Conservation (phyloP, 2,797 vertebrate genomes). For the Notolepis coatsorum region DNA sequence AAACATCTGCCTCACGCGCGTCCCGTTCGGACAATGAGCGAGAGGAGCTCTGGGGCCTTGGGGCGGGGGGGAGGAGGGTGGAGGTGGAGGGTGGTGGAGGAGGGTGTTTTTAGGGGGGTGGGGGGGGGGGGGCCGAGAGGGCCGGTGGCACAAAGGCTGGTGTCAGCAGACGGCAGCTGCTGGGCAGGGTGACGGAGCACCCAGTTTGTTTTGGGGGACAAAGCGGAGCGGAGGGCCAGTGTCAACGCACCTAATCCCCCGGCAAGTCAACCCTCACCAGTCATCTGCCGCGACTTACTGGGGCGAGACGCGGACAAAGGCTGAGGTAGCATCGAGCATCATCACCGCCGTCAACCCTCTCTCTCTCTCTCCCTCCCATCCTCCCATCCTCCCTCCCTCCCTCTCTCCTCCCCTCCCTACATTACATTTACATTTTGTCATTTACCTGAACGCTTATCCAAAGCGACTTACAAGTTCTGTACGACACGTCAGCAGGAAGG, state of each 20-base stretch:
- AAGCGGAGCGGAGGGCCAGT: constrained; percentile 65
- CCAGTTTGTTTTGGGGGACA: constrained; percentile 74
- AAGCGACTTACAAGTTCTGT: too few relatives aligned
- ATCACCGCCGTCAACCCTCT: constrained; percentile 32
- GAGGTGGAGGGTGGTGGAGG: constrained; percentile 15
- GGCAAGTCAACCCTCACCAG: constrained; percentile 40
- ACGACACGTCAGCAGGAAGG: too few relatives aligned
- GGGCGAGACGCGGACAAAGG: constrained; percentile 52
- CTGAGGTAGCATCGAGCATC: constrained; percentile 5
- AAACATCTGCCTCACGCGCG: constrained; percentile 63
- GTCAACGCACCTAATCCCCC: constrained; percentile 73
- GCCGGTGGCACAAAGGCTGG: constrained; percentile 64
- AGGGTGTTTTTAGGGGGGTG: too few relatives aligned
- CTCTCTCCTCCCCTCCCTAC: not conserved
- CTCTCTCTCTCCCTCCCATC: constrained; percentile 2
- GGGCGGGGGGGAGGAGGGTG: constrained; percentile 7
- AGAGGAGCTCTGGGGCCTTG: constrained; percentile 6
- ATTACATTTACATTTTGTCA: too few relatives aligned
- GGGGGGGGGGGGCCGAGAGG: not conserved
- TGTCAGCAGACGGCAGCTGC: constrained; percentile 78
- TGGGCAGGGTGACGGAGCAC: constrained; percentile 43
- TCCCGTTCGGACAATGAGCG: constrained; percentile 56
- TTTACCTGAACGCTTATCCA: too few relatives aligned
- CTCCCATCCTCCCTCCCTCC: not conserved
- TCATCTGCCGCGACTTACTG: constrained; percentile 37